These are phyloP conservation scores for Sesia apiformis DNA, from an alignment of 2,888 invertebrate species.

Conservation along the genomic window DNA sequence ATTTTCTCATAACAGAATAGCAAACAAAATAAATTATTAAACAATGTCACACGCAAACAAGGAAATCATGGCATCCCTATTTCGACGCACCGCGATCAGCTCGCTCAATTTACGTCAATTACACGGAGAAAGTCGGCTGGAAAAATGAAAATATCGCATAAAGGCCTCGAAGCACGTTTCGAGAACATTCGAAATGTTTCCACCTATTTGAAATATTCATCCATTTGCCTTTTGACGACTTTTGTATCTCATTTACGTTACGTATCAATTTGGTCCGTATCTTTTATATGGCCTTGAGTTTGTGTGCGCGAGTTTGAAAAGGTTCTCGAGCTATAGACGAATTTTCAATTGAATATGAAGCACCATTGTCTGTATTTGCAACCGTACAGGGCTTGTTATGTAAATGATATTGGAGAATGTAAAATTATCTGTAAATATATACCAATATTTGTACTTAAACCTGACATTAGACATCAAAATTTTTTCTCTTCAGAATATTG, in stretches of 20 bases:
- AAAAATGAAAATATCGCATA: conserved; percentile 28
- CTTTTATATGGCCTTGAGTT: not conserved
- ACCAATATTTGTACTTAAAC: no score
- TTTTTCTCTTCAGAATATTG: no score
- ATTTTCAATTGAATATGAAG: no score
- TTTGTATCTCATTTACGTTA: conserved; percentile 21
- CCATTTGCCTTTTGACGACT: conserved; percentile 24
- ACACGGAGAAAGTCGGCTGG: conserved; percentile 12
- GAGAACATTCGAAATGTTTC: conserved; percentile 6
- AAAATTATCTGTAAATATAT: no score
- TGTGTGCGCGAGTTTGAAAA: not conserved
- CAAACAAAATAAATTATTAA: no score
- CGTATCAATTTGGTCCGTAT: not conserved
- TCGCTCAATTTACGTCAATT: conserved; percentile 15
- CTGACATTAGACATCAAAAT: no score
- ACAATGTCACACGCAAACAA: not conserved
- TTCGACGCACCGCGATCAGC: not conserved
- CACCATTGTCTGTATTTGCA: no score
- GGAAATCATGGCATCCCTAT: not conserved
- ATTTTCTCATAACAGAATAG: no score
- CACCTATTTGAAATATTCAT: conserved; percentile 37
- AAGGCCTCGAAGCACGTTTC: conserved; percentile 18
- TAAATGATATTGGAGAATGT: no score
- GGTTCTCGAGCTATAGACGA: no score
- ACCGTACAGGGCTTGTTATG: no score